phyloP scores from a whole-genome alignment of 2,888 invertebrate genomes.

The Epirrhoe tristata region DNA sequence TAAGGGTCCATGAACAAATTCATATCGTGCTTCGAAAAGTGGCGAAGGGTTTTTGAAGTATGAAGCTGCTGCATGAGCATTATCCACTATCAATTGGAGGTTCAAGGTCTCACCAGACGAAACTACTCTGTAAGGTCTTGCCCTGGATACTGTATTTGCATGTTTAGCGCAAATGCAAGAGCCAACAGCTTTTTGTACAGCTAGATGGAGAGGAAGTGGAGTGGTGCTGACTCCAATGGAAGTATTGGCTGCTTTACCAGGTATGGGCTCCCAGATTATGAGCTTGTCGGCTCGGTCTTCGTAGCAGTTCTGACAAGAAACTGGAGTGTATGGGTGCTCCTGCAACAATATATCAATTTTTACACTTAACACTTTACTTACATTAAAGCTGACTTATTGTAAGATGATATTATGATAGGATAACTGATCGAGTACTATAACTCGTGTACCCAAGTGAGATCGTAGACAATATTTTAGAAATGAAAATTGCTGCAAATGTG shows the following conservation, averaged over 20 bases:
- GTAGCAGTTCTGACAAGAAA: constrained; percentile 93
- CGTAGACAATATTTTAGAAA: too few relatives aligned
- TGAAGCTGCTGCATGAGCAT: constrained; percentile 93
- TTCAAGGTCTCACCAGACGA: constrained; percentile 93
- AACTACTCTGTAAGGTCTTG: constrained; percentile 88
- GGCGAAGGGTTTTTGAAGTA: constrained; percentile 95
- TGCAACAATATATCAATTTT: constrained; percentile 53
- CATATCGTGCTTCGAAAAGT: constrained; percentile 94
- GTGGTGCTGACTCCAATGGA: constrained; percentile 69
- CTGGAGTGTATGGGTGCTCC: constrained; percentile 91
- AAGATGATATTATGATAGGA: too few relatives aligned
- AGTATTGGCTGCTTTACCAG: constrained; percentile 66
- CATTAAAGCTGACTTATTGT: neutral
- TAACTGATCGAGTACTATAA: too few relatives aligned
- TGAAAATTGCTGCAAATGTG: too few relatives aligned
- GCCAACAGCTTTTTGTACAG: constrained; percentile 88
- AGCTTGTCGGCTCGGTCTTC: constrained; percentile 94
- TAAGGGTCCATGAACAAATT: constrained; percentile 95
- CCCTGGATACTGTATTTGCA: constrained; percentile 85
- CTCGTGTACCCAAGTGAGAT: too few relatives aligned
- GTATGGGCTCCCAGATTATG: constrained; percentile 90
- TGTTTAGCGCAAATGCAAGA: constrained; percentile 90
- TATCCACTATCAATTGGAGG: constrained; percentile 92
- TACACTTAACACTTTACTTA: neutral
- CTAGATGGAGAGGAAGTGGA: constrained; percentile 85